phyloP scores from a whole-genome alignment of 2,888 invertebrate species.

The Synergus japonicus region DNA sequence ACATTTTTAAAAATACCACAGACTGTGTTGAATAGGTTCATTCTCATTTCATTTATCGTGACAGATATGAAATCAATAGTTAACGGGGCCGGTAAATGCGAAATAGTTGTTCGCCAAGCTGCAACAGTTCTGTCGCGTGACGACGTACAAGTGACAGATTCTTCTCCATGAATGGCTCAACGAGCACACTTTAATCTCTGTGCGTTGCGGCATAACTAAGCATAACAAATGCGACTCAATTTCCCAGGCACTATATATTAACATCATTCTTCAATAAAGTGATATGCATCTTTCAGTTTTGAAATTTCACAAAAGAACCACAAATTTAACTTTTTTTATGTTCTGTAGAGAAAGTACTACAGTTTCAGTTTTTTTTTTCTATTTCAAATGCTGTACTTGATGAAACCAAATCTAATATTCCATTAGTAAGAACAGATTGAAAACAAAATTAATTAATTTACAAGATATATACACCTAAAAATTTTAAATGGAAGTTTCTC shows the following conservation, averaged over 20 bases:
- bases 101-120: conserved; percentile 33
- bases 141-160: conserved; percentile 10
- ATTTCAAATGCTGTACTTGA: neutral
- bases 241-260: neutral
- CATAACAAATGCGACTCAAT: neutral
- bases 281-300: neutral
- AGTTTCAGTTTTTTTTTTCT: too few species aligned
- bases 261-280: neutral
- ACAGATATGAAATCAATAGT: conserved; percentile 58
- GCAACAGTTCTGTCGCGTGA: neutral
- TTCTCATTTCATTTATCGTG: conserved; percentile 26
- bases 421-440: neutral
- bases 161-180: conserved; percentile 33
- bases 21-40: neutral
- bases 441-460: neutral
- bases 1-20: neutral
- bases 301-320: too few species aligned
- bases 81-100: conserved; percentile 56
- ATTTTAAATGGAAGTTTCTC: neutral
- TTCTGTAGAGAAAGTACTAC: too few species aligned
- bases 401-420: neutral
- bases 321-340: too few species aligned
- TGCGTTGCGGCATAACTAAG: neutral
- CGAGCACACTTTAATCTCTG: neutral
- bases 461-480: neutral